A percentile compares a stretch with the other conserved stretches of the same genome.
Conservation (phyloP, 2,888 invertebrate genomes). For the Eupelmus urozonus region DNA sequence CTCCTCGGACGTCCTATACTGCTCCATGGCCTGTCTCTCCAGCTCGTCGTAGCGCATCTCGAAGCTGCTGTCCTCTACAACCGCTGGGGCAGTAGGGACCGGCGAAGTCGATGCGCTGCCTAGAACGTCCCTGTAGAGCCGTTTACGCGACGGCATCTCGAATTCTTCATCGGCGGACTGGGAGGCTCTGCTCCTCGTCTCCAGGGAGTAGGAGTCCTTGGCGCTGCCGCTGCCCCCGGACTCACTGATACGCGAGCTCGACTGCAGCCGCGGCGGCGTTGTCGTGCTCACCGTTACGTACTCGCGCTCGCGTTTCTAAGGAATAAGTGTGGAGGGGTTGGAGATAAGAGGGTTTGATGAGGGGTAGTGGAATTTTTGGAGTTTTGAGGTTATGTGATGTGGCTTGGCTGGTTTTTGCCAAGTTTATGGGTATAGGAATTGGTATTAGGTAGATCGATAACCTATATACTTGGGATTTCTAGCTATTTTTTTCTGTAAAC, state of each 20-base stretch:
- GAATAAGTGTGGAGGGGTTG: too few species aligned
- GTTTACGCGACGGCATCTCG: slow-evolving; percentile 20
- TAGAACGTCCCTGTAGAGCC: slow-evolving; percentile 51
- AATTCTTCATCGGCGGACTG: slow-evolving; percentile 26
- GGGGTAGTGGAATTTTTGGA: too few species aligned
- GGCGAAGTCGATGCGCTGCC: slow-evolving; percentile 4
- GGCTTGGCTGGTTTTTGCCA: too few species aligned
- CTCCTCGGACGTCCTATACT: slow-evolving; percentile 79
- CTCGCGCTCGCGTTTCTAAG: slow-evolving; percentile 53
- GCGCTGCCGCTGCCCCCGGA: not conserved
- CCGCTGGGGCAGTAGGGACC: not conserved
- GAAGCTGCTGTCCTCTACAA: slow-evolving; percentile 63
- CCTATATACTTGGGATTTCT: too few species aligned
- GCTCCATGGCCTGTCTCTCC: slow-evolving; percentile 84
- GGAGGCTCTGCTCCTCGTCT: slow-evolving; percentile 4
- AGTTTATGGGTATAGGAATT: too few species aligned
- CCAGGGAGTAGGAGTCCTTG: slow-evolving; percentile 33
- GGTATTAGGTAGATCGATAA: too few species aligned
- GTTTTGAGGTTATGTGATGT: too few species aligned
- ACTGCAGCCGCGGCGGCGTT: not conserved
- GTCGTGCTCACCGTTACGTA: slow-evolving; percentile 48
- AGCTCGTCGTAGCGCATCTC: slow-evolving; percentile 78
- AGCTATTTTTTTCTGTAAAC: too few species aligned
- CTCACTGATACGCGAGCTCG: not conserved
- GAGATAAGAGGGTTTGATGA: too few species aligned